phyloP scores from a whole-genome alignment of 2,888 invertebrate species.

The Pteria penguin region DNA sequence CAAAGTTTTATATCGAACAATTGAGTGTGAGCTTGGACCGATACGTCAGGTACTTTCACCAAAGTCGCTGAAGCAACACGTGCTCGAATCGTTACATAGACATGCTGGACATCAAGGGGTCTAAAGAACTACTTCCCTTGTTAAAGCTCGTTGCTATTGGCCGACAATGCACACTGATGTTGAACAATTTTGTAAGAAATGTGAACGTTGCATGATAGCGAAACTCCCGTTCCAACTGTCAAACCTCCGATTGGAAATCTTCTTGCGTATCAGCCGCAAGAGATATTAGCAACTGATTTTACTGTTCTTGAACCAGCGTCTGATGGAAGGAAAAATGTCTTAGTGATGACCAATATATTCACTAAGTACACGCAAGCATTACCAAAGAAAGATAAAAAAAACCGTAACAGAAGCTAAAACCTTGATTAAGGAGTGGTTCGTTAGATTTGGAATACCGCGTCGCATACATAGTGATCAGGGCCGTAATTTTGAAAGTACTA shows the following conservation, averaged over 20 bases:
- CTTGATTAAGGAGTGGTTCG: constrained; percentile 37
- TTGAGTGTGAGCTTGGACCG: constrained; percentile 16
- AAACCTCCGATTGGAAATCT: constrained; percentile 13
- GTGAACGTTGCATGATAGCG: constrained; percentile 21
- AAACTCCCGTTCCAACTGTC: constrained; percentile 13
- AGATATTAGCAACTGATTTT: constrained; percentile 45
- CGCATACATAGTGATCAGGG: constrained; percentile 38
- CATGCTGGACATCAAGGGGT: constrained; percentile 40
- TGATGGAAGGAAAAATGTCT: constrained; percentile 40
- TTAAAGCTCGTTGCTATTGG: constrained; percentile 31
- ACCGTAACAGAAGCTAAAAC: constrained; percentile 38
- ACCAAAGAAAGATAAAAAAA: constrained; percentile 43
- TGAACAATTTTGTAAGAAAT: constrained; percentile 11
- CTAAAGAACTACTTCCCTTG: constrained; percentile 4
- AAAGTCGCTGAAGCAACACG: constrained; percentile 1
- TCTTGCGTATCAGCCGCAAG: constrained; percentile 28
- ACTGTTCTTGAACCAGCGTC: constrained; percentile 34
- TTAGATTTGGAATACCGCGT: constrained; percentile 37
- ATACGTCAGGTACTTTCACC: constrained; percentile 32
- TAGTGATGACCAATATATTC: constrained; percentile 45
- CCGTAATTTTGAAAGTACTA: constrained; percentile 27
- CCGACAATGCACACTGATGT: constrained; percentile 12
- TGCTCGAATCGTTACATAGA: constrained; percentile 34
- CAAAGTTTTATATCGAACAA: constrained; percentile 25
- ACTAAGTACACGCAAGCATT: constrained; percentile 43